phyloP scores from a whole-genome alignment of 2,888 invertebrate species.

The Xestoiulus laeticollis region DNA sequence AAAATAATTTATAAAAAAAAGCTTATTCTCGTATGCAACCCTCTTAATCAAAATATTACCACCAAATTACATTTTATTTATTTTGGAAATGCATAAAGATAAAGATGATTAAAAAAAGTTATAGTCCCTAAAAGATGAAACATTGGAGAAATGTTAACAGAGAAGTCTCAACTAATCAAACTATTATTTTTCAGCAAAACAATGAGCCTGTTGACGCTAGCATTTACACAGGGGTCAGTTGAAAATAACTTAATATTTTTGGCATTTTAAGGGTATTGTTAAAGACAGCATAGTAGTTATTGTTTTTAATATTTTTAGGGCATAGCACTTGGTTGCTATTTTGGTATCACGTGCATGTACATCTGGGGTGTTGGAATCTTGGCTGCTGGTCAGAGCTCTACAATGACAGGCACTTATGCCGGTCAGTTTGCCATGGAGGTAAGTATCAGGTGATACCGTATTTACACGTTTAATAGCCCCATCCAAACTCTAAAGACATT shows the following conservation, averaged over 20 bases:
- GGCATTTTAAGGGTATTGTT: background rate
- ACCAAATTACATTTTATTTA: no score
- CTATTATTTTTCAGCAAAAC: constrained; percentile 52
- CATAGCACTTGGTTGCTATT: constrained; percentile 68
- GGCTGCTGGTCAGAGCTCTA: constrained; percentile 68
- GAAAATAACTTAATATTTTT: background rate
- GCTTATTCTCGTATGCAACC: no score
- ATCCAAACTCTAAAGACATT: no score
- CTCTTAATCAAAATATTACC: no score
- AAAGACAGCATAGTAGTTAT: constrained; percentile 17
- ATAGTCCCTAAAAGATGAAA: no score
- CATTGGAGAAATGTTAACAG: no score
- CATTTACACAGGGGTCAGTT: constrained; percentile 59
- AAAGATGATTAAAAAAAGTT: no score
- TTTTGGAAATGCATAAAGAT: no score
- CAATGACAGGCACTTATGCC: constrained; percentile 69
- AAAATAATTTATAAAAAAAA: no score
- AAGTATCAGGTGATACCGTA: background rate
- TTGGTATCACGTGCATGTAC: constrained; percentile 66
- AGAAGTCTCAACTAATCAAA: background rate
- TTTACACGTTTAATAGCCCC: no score
- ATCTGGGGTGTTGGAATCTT: constrained; percentile 70
- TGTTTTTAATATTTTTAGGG: constrained; percentile 58
- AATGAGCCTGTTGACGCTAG: constrained; percentile 58
- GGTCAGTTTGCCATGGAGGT: constrained; percentile 69